These are phyloP conservation scores for Parnassius orleans DNA, from an alignment of 2,888 invertebrate genomes.

Conservation along the genomic window DNA sequence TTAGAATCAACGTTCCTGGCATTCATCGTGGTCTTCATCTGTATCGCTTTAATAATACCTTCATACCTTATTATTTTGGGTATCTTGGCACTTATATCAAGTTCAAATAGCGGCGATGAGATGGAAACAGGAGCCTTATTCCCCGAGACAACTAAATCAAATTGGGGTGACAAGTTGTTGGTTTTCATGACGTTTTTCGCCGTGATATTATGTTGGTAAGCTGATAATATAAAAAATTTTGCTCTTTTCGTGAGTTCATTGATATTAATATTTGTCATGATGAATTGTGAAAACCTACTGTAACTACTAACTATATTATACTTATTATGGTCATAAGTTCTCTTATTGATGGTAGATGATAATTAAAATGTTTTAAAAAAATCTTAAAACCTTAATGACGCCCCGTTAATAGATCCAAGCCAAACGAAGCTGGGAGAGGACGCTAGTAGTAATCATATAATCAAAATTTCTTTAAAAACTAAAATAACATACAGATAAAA, in stretches of 20 bases:
- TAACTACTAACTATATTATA: no score
- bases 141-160: conserved; percentile 56
- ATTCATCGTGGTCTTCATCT: conserved; percentile 82
- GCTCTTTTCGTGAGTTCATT: not conserved
- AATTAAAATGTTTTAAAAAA: no score
- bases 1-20: conserved; percentile 86
- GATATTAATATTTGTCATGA: no score
- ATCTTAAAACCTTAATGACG: no score
- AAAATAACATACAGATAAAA: not conserved
- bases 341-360: no score
- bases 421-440: no score
- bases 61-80: conserved; percentile 73
- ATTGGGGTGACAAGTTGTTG: conserved; percentile 65
- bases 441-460: no score
- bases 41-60: conserved; percentile 84
- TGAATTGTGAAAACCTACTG: no score
- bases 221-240: not conserved
- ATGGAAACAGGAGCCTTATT: conserved; percentile 67
- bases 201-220: conserved; percentile 71
- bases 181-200: conserved; percentile 62
- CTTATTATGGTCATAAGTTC: no score
- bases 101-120: conserved; percentile 60
- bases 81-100: conserved; percentile 76
- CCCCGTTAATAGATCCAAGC: no score
- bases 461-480: not conserved